Base-by-base conservation (phyloP, 2,113 vertebrate species). In the Coptodon rendalli region DNA sequence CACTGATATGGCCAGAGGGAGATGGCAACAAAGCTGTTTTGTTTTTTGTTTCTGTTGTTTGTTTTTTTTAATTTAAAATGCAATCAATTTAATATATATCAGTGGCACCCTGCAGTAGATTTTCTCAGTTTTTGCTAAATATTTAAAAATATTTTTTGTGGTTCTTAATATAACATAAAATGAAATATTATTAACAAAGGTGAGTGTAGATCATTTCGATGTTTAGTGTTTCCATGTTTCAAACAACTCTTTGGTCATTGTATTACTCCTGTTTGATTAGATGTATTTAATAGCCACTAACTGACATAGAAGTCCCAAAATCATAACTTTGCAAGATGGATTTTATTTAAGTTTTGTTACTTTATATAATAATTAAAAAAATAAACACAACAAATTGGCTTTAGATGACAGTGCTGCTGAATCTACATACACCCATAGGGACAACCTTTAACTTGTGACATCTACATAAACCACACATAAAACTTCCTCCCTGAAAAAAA, bases 1-100 rank as follows among this genome's bases (percentile, higher is more conserved):
- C 86, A 86, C 76, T 92, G 71, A 88, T 61, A 83, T 22, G 80
- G 29, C 31, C 53, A 63, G 53, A 54, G 34, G 7, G 17, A 83
- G 48, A 79, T 43, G 29, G 54, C 88, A 17, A 10, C 16, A 81
- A 38, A 80, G 76, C 45, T 19, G 53, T 66, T 88, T 89, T 84
- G 56, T 56, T 61, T 87, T 89, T 83, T 71, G 1, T 12, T 52
- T 52, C 17, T 19, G 17, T 50, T 50, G 45, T 66, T 43, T 22
- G 2, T 9, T 38, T 38, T 17, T 78, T 73, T 29, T 3, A 4
- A 82, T 71, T 76, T 80, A 36, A 6, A 87, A 38, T 86, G 29
- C 36, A 68, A 87, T 87, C 78, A 13, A 80, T 85, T 84, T n/a
- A 78, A 19, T 14, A 6, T 29, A 80, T 12, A 73, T 9, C 87